Percentiles rank a stretch among this genome's conserved stretches.
These are phyloP conservation scores for Nerophis lumbriciformis DNA, from an alignment of 2,113 vertebrate species.

Conservation along the genomic window DNA sequence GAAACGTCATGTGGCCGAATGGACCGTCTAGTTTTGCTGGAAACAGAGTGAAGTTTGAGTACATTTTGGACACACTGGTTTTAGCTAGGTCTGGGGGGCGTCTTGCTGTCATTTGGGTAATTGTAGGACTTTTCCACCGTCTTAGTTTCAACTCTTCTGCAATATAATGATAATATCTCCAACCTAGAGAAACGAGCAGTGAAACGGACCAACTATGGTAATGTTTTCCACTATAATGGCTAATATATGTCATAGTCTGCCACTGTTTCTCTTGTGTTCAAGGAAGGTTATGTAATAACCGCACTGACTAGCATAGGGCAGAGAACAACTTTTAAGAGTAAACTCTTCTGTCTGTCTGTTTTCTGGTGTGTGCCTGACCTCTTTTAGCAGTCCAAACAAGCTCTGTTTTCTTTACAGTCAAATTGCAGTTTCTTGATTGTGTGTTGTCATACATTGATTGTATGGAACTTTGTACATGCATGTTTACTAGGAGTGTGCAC, in stretches of 20 bases:
- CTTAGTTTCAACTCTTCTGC: background rate
- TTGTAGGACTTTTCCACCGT: background rate
- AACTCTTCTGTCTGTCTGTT: background rate
- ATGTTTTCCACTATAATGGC: background rate
- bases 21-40: background rate
- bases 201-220: background rate
- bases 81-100: conserved; percentile 1
- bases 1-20: background rate
- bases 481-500: too few species aligned
- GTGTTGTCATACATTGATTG: too few species aligned
- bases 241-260: background rate
- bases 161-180: background rate
- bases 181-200: background rate
- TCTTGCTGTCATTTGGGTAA: background rate
- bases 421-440: too few species aligned
- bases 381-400: too few species aligned
- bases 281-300: conserved; percentile 18
- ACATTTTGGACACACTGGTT: background rate
- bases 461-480: too few species aligned
- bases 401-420: too few species aligned
- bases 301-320: background rate
- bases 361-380: background rate
- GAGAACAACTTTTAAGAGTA: background rate
- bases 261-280: background rate
- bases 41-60: conserved; percentile 24